These are phyloP conservation scores for Ramphastos sulfuratus DNA, from an alignment of 2,113 vertebrate species.

Conservation along the genomic window DNA sequence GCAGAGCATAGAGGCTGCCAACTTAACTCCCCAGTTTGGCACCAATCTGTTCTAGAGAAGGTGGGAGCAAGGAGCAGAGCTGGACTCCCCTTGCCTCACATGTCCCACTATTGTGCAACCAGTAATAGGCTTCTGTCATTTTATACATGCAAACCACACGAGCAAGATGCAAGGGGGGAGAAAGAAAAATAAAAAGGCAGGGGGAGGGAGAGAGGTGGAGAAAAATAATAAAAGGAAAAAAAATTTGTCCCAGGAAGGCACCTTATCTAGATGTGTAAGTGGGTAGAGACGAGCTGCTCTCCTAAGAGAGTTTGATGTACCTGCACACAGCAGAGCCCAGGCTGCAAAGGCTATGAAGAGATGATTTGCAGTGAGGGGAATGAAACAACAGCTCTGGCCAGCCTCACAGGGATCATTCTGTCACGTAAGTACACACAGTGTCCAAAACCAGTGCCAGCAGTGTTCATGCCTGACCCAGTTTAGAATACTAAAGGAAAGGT, in stretches of 20 bases:
- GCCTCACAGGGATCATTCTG: background rate
- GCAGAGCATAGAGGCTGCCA: background rate
- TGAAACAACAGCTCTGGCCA: fast-evolving
- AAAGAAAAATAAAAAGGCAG: background rate
- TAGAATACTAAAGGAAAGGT: background rate
- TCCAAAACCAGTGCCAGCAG: background rate
- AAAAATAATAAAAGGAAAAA: background rate
- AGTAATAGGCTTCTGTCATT: background rate
- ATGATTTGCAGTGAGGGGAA: background rate
- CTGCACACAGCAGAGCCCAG: background rate
- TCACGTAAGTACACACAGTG: background rate
- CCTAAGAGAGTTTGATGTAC: background rate
- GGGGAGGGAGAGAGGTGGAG: background rate
- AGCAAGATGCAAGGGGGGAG: background rate
- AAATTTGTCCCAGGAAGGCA: background rate
- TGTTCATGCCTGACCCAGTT: background rate
- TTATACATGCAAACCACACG: background rate
- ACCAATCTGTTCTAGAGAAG: background rate
- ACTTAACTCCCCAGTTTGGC: background rate
- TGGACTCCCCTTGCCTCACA: fast-evolving
- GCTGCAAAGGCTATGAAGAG: background rate
- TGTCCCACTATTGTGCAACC: background rate
- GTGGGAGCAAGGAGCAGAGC: background rate
- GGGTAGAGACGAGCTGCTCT: fast-evolving
- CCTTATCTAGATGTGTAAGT: fast-evolving